phyloP scores from a whole-genome alignment of 2,113 vertebrate genomes.

The Ginglymostoma cirratum region DNA sequence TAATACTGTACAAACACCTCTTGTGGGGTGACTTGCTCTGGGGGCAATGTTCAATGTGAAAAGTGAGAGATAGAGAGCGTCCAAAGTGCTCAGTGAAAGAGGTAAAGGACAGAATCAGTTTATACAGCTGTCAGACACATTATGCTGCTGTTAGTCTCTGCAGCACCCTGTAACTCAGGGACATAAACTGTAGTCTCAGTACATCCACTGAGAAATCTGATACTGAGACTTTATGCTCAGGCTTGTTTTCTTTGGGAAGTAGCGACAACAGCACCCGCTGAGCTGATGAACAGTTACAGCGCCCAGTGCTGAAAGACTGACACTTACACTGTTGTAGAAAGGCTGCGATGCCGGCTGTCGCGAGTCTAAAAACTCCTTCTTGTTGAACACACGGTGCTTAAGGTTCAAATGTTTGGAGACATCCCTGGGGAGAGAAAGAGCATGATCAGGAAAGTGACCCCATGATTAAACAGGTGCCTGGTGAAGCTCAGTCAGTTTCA shows the following conservation, averaged over 20 bases:
- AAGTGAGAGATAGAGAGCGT: too few species aligned
- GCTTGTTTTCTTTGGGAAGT: not conserved
- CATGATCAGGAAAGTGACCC: not conserved
- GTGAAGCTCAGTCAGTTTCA: not conserved
- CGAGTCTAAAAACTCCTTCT: constrained; percentile 26
- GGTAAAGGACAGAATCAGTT: too few species aligned
- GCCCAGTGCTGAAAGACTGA: not conserved
- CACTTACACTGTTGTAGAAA: constrained; percentile 33
- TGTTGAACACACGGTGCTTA: constrained; percentile 38
- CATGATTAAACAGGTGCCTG: not conserved
- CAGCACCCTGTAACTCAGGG: too few species aligned
- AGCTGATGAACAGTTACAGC: not conserved
- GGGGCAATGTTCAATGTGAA: too few species aligned
- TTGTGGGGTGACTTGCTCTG: too few species aligned
- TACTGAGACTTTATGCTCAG: too few species aligned
- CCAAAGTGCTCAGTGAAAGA: too few species aligned
- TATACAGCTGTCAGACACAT: too few species aligned
- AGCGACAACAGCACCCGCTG: not conserved
- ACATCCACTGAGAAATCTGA: too few species aligned
- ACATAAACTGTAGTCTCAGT: too few species aligned
- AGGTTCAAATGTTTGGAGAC: constrained; percentile 30
- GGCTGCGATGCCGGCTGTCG: not conserved
- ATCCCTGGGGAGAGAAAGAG: not conserved
- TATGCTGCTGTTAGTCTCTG: too few species aligned
- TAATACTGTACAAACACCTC: too few species aligned